These are phyloP conservation scores for Dryas iulia DNA, from an alignment of 1,140 invertebrate species.

Conservation along the genomic window DNA sequence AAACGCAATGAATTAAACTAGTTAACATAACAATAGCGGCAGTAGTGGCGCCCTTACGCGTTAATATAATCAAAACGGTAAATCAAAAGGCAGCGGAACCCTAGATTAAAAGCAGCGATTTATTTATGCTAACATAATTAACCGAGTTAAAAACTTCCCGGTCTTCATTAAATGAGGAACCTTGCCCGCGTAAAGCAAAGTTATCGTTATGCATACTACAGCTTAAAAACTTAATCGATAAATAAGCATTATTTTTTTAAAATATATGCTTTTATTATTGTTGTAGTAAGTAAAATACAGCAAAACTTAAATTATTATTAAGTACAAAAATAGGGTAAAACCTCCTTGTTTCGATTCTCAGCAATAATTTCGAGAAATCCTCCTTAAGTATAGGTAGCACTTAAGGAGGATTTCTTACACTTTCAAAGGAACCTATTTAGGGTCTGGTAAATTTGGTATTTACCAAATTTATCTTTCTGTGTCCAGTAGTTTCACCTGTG, in stretches of 20 bases:
- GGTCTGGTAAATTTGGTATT: too few species aligned
- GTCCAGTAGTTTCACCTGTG: too few species aligned
- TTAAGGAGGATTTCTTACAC: too few species aligned
- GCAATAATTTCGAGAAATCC: too few species aligned
- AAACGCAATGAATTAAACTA: background rate
- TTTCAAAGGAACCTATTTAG: too few species aligned
- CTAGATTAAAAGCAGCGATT: conserved; percentile 8
- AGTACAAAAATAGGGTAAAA: too few species aligned
- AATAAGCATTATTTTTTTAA: background rate
- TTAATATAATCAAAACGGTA: conserved; percentile 8
- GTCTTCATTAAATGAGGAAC: conserved; percentile 6
- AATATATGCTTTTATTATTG: background rate
- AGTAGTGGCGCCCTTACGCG: background rate
- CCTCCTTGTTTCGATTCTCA: too few species aligned
- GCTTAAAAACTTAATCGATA: background rate
- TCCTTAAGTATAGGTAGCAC: too few species aligned
- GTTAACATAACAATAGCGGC: background rate
- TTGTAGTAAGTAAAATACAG: too few species aligned
- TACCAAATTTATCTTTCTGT: too few species aligned
- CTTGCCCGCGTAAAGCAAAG: background rate
- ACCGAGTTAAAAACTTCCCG: conserved; percentile 11
- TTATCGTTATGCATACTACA: background rate
- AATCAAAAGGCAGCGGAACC: conserved; percentile 16
- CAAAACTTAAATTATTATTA: too few species aligned
- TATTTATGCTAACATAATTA: conserved; percentile 21